phyloP scores from a whole-genome alignment of 1,140 invertebrate species.

The Agraylea sexmaculata region DNA sequence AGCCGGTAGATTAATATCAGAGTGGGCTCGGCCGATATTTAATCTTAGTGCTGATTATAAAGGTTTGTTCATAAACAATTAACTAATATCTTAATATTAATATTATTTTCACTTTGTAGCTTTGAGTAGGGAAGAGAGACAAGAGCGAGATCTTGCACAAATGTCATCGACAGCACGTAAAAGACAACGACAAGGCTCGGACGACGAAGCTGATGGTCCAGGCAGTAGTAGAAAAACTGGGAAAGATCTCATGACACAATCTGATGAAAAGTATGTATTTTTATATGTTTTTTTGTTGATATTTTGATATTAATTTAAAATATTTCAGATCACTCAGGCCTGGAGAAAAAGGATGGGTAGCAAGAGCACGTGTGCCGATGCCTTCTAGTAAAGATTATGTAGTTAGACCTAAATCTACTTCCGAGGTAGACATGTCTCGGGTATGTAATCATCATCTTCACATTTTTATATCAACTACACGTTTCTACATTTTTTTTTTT shows the following conservation, averaged over 20 bases:
- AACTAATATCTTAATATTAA: neutral
- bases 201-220: slow-evolving; percentile 23
- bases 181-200: slow-evolving; percentile 25
- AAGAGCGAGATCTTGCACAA: slow-evolving; percentile 84
- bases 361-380: slow-evolving; percentile 83
- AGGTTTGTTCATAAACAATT: slow-evolving; percentile 29
- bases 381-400: slow-evolving; percentile 97
- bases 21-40: slow-evolving; percentile 95
- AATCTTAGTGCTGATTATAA: slow-evolving; percentile 94
- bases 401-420: slow-evolving; percentile 81
- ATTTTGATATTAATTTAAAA: neutral
- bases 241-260: slow-evolving; percentile 12
- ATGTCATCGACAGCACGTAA: slow-evolving; percentile 57
- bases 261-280: slow-evolving; percentile 14
- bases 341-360: slow-evolving; percentile 91
- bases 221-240: slow-evolving; percentile 14
- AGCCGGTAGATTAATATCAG: slow-evolving; percentile 86
- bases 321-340: slow-evolving; percentile 55
- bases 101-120: slow-evolving; percentile 35
- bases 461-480: slow-evolving; percentile 7
- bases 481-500: slow-evolving; percentile 6
- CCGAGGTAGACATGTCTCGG: slow-evolving; percentile 72
- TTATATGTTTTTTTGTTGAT: slow-evolving; percentile 1
- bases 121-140: slow-evolving; percentile 71
- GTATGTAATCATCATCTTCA: slow-evolving; percentile 38